These are phyloP conservation scores for Ericerus pela DNA, from an alignment of 1,140 invertebrate genomes.

Conservation along the genomic window DNA sequence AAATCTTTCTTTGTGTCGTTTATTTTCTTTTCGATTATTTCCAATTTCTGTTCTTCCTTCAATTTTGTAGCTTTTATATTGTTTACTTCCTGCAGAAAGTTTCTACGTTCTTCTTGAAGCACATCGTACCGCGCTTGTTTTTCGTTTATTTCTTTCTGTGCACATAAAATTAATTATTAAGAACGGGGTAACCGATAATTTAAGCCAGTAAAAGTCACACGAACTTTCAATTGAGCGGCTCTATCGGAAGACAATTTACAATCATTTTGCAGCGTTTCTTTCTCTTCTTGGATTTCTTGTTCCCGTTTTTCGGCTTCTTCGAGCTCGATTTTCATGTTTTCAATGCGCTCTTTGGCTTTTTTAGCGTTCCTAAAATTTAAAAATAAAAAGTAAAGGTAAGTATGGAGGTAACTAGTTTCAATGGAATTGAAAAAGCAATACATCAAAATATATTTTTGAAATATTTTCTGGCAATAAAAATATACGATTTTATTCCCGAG, in stretches of 20 bases:
- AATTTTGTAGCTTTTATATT: conserved; percentile 51
- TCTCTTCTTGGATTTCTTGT: conserved; percentile 41
- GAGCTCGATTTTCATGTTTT: conserved; percentile 54
- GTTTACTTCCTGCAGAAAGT: conserved; percentile 45
- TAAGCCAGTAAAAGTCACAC: neutral
- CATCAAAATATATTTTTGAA: too few species aligned
- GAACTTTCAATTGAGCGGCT: neutral
- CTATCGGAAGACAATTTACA: neutral
- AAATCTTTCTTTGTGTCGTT: conserved; percentile 42
- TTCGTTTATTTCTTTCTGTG: conserved; percentile 33
- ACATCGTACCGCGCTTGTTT: conserved; percentile 38
- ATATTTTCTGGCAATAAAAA: too few species aligned
- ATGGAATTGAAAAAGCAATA: too few species aligned
- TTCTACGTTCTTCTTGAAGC: conserved; percentile 37
- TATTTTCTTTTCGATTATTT: conserved; percentile 44
- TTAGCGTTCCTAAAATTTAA: conserved; percentile 51
- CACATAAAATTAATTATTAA: neutral
- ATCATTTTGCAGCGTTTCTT: conserved; percentile 37
- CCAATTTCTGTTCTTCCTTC: conserved; percentile 59
- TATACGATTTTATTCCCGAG: too few species aligned
- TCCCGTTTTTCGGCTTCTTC: conserved; percentile 43
- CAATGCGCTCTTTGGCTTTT: conserved; percentile 52
- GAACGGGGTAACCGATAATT: neutral
- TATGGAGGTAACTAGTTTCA: too few species aligned
- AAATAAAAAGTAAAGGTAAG: too few species aligned